Base-by-base conservation (phyloP, 2,888 invertebrate species). In the Pardosa pseudoannulata region DNA sequence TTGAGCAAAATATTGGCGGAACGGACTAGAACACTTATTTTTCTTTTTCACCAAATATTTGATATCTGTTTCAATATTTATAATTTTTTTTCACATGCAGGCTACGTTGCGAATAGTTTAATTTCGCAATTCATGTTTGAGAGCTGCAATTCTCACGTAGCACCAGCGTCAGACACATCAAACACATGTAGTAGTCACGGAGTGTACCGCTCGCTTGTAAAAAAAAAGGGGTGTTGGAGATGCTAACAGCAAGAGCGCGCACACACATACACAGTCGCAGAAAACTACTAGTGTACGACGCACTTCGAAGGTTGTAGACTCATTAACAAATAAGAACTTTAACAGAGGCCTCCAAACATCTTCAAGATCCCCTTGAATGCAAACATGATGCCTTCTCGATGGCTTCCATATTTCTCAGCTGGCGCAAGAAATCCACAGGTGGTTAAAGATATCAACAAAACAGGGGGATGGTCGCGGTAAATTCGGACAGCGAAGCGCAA, bases 361-460 rank as follows among this genome's bases (percentile, higher is more conserved):
- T 67, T 67, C 36, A 67, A 23, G 65, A 50, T 23, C 39, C 46
- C 36, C 68, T 31, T 2, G 19, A 27, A 28, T 39, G 41, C 19
- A 41, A 16, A 28, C 13, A 28, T 16, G 56, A 23, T n/a, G 27
- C 16, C 68, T 36, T 46, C 71, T 71, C 23, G 31, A 28, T 65
- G 19, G 23, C 28, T 13, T 50, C 32, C 62, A 28, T 56, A 19
- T n/a, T 62, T 73, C 32, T 16, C 11, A 65, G 68, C 39, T 70
- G 29, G 29, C 50, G 50, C 39, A 39, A 13, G 67, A 67, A 50
- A 83, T 83, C 83, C 83, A 83, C 83, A 83, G 83, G 83, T 83
- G 83, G 72, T 71, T 78, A 31, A n/a, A 32, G 72, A 68, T 39
- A 75, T 72, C 72, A 82, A 83, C 83, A 83, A 83, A 82, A 83